Base-by-base conservation (phyloP, 2,888 invertebrate genomes). In the Lepidocyrtinus sp. region DNA sequence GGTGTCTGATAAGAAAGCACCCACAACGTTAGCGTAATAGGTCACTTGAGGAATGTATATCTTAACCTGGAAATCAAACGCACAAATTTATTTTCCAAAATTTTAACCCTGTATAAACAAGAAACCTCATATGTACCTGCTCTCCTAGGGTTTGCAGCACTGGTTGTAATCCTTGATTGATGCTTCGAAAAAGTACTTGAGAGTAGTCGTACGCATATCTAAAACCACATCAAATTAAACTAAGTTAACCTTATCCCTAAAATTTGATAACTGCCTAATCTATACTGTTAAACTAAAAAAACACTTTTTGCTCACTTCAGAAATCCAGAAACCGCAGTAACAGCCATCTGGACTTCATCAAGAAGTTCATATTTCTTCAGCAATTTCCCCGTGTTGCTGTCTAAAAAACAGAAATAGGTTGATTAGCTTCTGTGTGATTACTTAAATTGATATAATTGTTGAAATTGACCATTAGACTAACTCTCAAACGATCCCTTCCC, bases 121-220 rank as follows among this genome's bases (percentile, higher is more conserved):
- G 24, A 19, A 24, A 55, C 25, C 15, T 17, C 25, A 2, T 36
- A 21, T 61, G 69, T 64, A 85, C 86, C 75, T 85, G 72, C 45
- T 85, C 84, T 24, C 77, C 86, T 86, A 86, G 5, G 81, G 79
- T 69, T 72, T 86, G 86, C 85, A 86, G 45, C 85, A 86, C 55
- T 86, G 86, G 86, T 84, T 82, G 86, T 86, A 86, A 27, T 82
- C 83, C 82, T 77, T 85, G 78, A 80, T 84, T 83, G 84, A 84
- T 64, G 82, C 79, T 85, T 67, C 85, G 85, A 86, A 86, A 84
- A 85, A 84, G 84, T 77, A 82, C 77, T 45, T 80, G 50, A 25
- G 75, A 68, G 67, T 83, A 82, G 61, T 81, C 84, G 63, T 83
- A 81, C 2, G 75, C 75, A 50, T 75, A 72, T 67, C 81, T 85